Base-by-base conservation (phyloP, 92 coral and sea anemone species). In the Palythoa grandiflora region DNA sequence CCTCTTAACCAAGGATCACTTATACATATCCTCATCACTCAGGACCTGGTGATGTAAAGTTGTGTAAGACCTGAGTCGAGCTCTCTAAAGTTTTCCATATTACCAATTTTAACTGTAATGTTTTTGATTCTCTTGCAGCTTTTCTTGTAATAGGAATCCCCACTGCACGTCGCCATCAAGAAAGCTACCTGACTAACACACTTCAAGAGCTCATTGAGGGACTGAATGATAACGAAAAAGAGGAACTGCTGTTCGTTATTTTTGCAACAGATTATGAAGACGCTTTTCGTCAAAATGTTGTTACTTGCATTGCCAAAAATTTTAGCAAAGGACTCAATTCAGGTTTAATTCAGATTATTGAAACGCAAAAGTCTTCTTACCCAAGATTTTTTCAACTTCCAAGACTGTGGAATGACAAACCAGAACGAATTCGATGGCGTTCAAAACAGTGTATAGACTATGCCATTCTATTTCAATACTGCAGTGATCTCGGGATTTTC, bases 111-210 rank as follows among this genome's bases (percentile, higher is more conserved):
- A 0, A 44, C 48, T 44, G 48, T 44, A 44, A 6, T 6, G 48
- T 44, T 44, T 44, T 59, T 73, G 6, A 16, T 75, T 81, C 38
- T 21, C 75, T 78, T 68, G 2, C 61, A 92, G 97, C 90, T 72
- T 91, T 90, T 53, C 90, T 94, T 9, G 93, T 92, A 6, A 88
- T 94, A 79, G 97, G 97, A 5, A 90, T 92, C n/a, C 97, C 97
- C 10, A 90, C 95, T 9, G 87, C 89, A 2, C 59, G 86, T 60
- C 90, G 98, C 59, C 21, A 11, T 1, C 70, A 86, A 47, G 92
- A 84, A 17, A 48, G 79, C n/a, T 94, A 94, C 63, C 80, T 94
- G 15, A 65, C 78, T 19, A 83, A 72, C 47, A 90, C 97, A 12
- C 71, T 94, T n/a, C 81, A 65, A 54, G 89, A 92, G 5, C 92